Conservation (phyloP, 2,113 vertebrate genomes). For the human region GRCh38 chr2:142351501-142352000, state of each 20-base stretch:
- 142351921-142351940: not conserved
- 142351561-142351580: not conserved
- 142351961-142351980: not conserved
- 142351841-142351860: not conserved
- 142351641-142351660: not conserved
- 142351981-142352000: not conserved
- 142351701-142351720: not conserved
- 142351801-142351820: not conserved
- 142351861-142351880: not conserved
- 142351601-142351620: not conserved
- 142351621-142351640: not conserved
- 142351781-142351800: not conserved
- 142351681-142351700: not conserved
- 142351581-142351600: not conserved
- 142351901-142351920: not conserved
- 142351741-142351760: not conserved
- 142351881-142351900: not conserved
- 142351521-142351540: not conserved
- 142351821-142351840: not conserved
- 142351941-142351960: not conserved
- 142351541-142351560: rapidly evolving
- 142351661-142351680: not conserved
- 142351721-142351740: not conserved
- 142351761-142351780: not conserved
- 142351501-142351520: not conserved